Base-by-base conservation (phyloP, 2,888 invertebrate genomes). In the Sepioteuthis lessoniana region DNA sequence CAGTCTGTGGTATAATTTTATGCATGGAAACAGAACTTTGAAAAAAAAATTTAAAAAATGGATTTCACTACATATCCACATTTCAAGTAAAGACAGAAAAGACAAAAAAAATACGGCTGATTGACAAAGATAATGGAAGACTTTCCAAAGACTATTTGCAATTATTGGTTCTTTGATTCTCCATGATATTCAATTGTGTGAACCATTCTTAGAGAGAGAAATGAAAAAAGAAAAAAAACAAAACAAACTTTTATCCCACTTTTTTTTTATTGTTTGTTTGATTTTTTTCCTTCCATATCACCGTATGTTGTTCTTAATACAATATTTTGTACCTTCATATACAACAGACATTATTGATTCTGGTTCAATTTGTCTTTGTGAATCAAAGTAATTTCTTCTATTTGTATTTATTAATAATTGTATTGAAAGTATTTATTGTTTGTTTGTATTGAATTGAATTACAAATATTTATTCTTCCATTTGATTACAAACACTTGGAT, bases 291-390 rank as follows among this genome's bases (percentile, higher is more conserved):
- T 76, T n/a, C 76, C 76, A 76, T 76, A 76, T 76, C 76, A 76
- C 76, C n/a, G 19, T 76, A 76, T n/a, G 76, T 76, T 76, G 76
- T 76, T 76, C 76, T 76, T 35, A 35, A 8, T 76, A 76, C n/a
- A 76, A 76, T 7, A n/a, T n/a, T 76, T 76, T 76, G n/a, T 76
- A 76, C 76, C n/a, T 76, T n/a, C 76, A n/a, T 76, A 76, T 76
- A 76, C n/a, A 76, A n/a, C 76, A n/a, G 42, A 76, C 76, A 1
- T n/a, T 76, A 76, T 76, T 76, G n/a, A 76, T 76, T 76, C 76
- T 76, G 76, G 76, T 76, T 76, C 76, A 76, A 76, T 76, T 76
- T 76, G 76, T 76, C 76, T 35, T 76, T 76, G 76, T 76, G 76
- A 76, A 76, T 76, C 76, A 76, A 76, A 76, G n/a, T 76, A 35